A percentile compares a stretch with the other conserved stretches of the same genome.
These are phyloP conservation scores for Polydrusus pterygomalis DNA, from an alignment of 2,888 invertebrate species.

Conservation along the genomic window DNA sequence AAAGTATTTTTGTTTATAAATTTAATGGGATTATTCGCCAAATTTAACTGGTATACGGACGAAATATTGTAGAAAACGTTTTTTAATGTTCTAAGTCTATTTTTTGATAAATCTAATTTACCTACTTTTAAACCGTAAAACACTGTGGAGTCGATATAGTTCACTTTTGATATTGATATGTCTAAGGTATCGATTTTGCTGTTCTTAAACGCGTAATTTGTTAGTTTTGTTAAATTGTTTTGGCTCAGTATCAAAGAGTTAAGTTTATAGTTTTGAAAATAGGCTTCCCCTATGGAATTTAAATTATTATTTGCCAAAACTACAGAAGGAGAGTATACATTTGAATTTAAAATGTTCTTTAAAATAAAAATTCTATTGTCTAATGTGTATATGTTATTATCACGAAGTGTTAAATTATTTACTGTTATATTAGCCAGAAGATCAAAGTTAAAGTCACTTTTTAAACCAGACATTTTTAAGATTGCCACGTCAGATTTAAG, in stretches of 20 bases:
- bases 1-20: slow-evolving; percentile 8
- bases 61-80: neutral
- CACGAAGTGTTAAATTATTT: neutral
- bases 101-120: slow-evolving; percentile 3
- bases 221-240: neutral
- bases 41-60: neutral
- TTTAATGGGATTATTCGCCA: neutral
- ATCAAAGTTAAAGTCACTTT: neutral
- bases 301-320: neutral
- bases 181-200: neutral
- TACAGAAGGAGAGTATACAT: neutral
- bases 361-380: neutral
- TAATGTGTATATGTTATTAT: neutral
- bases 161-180: neutral
- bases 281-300: neutral
- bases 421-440: neutral
- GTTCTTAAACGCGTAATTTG: neutral
- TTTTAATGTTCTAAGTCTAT: neutral
- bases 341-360: neutral
- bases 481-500: neutral
- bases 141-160: neutral
- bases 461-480: neutral
- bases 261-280: neutral
- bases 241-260: neutral
- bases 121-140: neutral